Evolutionary conservation across 2,888 invertebrate species (phyloP).

Genomic region (Diabrotica balteata): DNA sequence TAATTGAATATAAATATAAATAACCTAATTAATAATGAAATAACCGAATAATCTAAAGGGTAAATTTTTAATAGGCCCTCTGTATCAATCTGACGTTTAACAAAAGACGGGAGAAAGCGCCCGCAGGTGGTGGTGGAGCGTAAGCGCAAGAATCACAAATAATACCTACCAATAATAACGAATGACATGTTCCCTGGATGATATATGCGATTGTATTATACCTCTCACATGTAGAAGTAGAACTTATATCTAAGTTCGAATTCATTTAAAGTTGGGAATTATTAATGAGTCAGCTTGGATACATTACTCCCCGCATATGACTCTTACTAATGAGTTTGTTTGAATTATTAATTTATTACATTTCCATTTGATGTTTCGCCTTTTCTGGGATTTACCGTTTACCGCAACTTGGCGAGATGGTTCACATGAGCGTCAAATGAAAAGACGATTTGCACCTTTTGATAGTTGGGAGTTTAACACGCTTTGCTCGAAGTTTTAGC

Average conservation of each 20-base stretch:
- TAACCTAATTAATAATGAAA: too few species aligned
- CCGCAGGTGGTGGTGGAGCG: slow-evolving; percentile 15
- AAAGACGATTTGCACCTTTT: slow-evolving; percentile 6
- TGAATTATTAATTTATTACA: slow-evolving; percentile 59
- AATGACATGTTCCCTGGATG: slow-evolving; percentile 41
- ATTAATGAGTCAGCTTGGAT: slow-evolving; percentile 58
- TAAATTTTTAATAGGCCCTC: too few species aligned
- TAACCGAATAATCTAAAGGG: too few species aligned
- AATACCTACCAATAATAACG: slow-evolving; percentile 20
- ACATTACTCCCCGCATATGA: slow-evolving; percentile 55
- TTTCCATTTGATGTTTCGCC: slow-evolving; percentile 46
- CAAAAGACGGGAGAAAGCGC: not conserved
- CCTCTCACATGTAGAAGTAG: slow-evolving; percentile 31
- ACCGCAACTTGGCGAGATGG: slow-evolving; percentile 14
- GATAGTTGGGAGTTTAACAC: not conserved
- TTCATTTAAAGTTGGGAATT: slow-evolving; percentile 48
- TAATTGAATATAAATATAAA: too few species aligned
- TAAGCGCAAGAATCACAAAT: slow-evolving; percentile 14
- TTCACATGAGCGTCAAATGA: slow-evolving; percentile 7
- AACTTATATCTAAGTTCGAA: slow-evolving; percentile 34
- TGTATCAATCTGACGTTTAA: too few species aligned
- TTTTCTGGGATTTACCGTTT: slow-evolving; percentile 20
- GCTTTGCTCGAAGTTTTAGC: too few species aligned
- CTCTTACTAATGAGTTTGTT: slow-evolving; percentile 57
- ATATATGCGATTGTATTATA: slow-evolving; percentile 35